Percentiles rank a stretch among this genome's conserved stretches.
phyloP scores from a whole-genome alignment of 2,888 invertebrate genomes.

The Sepioteuthis lessoniana region DNA sequence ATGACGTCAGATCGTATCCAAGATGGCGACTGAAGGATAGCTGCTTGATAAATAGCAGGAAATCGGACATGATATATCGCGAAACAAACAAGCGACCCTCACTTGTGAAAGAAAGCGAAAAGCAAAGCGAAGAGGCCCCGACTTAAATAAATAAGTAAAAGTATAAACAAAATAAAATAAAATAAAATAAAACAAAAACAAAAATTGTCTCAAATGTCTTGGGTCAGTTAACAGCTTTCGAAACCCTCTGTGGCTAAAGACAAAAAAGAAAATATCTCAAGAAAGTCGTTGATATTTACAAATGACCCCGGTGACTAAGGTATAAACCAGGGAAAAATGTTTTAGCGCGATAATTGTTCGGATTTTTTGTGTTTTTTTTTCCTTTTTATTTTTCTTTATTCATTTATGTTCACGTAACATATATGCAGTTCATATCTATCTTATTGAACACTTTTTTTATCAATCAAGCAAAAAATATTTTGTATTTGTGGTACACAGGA shows the following conservation, averaged over 20 bases:
- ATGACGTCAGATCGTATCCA: not conserved
- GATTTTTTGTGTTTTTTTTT: not conserved
- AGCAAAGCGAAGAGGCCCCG: not conserved
- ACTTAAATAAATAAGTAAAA: not conserved
- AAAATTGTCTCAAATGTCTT: slow-evolving; percentile 33
- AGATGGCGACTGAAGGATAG: slow-evolving; percentile 11
- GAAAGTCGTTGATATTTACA: not conserved
- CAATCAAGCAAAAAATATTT: not conserved
- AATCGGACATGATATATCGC: slow-evolving; percentile 33
- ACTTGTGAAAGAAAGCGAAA: not conserved
- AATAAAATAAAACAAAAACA: no score
- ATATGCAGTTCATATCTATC: not conserved
- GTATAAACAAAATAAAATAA: not conserved
- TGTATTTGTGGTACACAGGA: no score
- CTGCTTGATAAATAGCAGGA: not conserved
- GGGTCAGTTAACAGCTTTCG: not conserved
- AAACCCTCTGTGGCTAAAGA: not conserved
- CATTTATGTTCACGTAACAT: not conserved
- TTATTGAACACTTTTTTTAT: not conserved
- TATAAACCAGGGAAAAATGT: not conserved
- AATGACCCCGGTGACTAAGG: not conserved
- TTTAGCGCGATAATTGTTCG: not conserved
- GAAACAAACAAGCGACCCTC: not conserved
- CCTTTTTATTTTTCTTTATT: not conserved
- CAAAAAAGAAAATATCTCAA: not conserved